Conservation (phyloP, 2,113 vertebrate genomes). For the Rafetus swinhoei region DNA sequence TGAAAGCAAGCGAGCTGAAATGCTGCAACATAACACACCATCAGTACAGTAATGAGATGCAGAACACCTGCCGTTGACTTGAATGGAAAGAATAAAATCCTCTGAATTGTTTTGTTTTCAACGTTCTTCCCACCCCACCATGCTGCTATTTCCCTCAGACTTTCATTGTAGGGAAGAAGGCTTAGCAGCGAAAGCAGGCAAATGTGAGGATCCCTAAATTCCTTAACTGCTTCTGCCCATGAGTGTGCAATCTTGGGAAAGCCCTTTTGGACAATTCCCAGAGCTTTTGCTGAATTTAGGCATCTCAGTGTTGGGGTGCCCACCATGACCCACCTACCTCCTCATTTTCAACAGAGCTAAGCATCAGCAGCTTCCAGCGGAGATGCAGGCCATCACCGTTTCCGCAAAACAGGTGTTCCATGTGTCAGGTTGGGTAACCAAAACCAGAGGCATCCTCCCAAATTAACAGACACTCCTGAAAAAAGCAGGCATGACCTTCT, state of each 20-base stretch:
- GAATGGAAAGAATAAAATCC: conserved; percentile 25
- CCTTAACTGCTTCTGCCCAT: conserved; percentile 1
- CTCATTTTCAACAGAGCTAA: neutral
- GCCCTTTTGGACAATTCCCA: conserved; percentile 29
- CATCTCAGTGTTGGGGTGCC: conserved; percentile 31
- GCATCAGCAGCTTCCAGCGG: neutral
- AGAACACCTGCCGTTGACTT: conserved; percentile 69
- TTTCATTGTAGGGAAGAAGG: conserved; percentile 32
- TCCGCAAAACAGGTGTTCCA: neutral
- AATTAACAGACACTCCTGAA: conserved; percentile 13
- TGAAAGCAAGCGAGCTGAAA: conserved; percentile 46
- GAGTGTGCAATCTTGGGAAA: neutral
- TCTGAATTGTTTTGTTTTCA: conserved; percentile 70
- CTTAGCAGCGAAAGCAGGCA: conserved; percentile 31
- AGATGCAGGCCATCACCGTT: neutral
- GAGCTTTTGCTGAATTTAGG: conserved; percentile 41
- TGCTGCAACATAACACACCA: conserved; percentile 22
- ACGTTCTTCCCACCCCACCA: neutral
- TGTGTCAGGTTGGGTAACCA: conserved; percentile 1
- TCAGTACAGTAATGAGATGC: conserved; percentile 42
- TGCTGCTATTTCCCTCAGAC: conserved; percentile 9
- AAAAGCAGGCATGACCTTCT: neutral
- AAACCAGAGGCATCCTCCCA: neutral
- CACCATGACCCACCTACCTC: neutral
- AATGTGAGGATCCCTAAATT: conserved; percentile 40